These are phyloP conservation scores for Tympanuchus pallidicinctus DNA, from an alignment of 2,113 vertebrate genomes.

Conservation along the genomic window DNA sequence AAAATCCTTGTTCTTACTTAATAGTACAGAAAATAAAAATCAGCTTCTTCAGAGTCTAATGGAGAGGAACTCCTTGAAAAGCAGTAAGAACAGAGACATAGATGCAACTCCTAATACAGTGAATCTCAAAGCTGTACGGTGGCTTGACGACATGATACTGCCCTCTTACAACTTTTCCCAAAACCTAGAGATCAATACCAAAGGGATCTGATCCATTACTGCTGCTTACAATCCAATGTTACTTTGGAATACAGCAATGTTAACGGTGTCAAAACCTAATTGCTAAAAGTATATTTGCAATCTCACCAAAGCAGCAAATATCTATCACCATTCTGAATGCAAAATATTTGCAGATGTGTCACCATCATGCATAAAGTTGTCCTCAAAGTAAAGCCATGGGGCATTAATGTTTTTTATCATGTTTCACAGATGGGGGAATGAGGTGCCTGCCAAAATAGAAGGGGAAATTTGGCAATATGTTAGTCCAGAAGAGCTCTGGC, in stretches of 20 bases:
- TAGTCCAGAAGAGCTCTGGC: not conserved
- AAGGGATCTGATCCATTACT: not conserved
- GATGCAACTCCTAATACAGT: not conserved
- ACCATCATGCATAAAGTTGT: not conserved
- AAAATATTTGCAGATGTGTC: not conserved
- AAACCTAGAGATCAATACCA: not conserved
- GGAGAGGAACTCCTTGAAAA: not conserved
- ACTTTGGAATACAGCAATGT: not conserved
- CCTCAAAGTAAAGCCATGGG: not conserved
- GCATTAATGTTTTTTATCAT: not conserved
- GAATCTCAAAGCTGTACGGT: not conserved
- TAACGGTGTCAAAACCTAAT: not conserved
- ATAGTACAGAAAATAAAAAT: not conserved
- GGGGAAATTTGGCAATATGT: not conserved
- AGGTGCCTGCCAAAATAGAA: not conserved
- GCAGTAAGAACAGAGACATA: not conserved
- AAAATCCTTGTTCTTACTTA: not conserved
- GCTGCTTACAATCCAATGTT: not conserved
- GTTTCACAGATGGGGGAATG: not conserved
- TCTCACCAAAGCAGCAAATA: not conserved
- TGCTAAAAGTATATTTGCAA: not conserved
- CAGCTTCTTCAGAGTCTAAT: not conserved
- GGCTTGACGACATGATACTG: not conserved
- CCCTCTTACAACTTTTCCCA: not conserved
- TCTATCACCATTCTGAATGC: not conserved